Conservation (phyloP, 2,113 vertebrate species). For the Vulpes lagopus region DNA sequence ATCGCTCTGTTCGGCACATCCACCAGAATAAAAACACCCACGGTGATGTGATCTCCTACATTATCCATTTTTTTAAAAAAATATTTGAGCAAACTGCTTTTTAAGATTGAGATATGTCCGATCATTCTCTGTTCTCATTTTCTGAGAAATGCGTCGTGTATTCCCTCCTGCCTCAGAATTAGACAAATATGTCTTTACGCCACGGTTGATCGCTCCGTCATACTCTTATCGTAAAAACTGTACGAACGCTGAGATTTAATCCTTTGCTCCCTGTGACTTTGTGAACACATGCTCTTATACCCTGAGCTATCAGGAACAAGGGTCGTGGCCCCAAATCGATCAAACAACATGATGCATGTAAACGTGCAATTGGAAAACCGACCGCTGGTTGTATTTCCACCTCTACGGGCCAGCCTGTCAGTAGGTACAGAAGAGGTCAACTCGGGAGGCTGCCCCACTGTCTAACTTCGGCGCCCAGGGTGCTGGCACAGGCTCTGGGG, state of each 20-base stretch:
- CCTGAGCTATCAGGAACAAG: not conserved
- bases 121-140: not conserved
- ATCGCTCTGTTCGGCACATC: not conserved
- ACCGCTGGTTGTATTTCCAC: fast-evolving
- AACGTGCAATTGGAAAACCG: not conserved
- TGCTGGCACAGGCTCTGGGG: fast-evolving
- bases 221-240: not conserved
- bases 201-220: not conserved
- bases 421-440: fast-evolving
- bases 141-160: not conserved
- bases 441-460: fast-evolving
- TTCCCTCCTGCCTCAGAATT: not conserved
- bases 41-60: not conserved
- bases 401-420: fast-evolving
- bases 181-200: not conserved
- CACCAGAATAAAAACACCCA: not conserved
- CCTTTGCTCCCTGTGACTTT: not conserved
- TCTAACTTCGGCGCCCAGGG: fast-evolving
- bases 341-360: not conserved
- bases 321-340: not conserved
- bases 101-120: not conserved
- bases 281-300: not conserved
- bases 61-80: not conserved
- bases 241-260: not conserved
- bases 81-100: not conserved